These are phyloP conservation scores for Uria aalge DNA, from an alignment of 2,113 vertebrate species.

Conservation along the genomic window DNA sequence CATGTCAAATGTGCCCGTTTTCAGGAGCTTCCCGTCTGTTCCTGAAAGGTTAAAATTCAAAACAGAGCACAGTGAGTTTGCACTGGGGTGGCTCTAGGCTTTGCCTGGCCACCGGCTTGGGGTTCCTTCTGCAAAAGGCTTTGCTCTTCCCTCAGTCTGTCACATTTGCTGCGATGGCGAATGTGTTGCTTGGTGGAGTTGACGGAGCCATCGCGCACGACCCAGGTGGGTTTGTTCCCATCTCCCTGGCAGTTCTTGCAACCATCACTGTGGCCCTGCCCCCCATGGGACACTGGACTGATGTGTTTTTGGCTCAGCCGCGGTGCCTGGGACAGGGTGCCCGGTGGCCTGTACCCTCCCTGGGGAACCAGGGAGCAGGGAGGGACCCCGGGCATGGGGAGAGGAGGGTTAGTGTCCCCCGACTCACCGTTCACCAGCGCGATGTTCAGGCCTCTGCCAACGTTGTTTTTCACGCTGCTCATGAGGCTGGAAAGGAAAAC, in stretches of 20 bases:
- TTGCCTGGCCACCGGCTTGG: background rate
- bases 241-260: background rate
- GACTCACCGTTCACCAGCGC: constrained; percentile 84
- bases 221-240: background rate
- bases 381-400: background rate
- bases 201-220: rapidly evolving
- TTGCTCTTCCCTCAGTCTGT: background rate
- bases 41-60: constrained; percentile 62
- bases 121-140: background rate
- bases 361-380: background rate
- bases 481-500: constrained; percentile 77
- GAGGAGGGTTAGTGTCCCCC: background rate
- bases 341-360: background rate
- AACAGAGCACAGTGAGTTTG: background rate
- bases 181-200: background rate
- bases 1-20: constrained; percentile 67
- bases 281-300: rapidly evolving
- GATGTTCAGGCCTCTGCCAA: constrained; percentile 85
- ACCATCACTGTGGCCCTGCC: background rate
- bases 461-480: constrained; percentile 81
- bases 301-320: background rate
- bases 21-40: constrained; percentile 68
- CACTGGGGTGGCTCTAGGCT: background rate
- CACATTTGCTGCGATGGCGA: rapidly evolving
- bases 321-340: background rate